A percentile compares a stretch with the other conserved stretches of the same genome.
Evolutionary conservation across 2,888 invertebrate genomes (phyloP).

Genomic region (Drosophila austrosaltans): DNA sequence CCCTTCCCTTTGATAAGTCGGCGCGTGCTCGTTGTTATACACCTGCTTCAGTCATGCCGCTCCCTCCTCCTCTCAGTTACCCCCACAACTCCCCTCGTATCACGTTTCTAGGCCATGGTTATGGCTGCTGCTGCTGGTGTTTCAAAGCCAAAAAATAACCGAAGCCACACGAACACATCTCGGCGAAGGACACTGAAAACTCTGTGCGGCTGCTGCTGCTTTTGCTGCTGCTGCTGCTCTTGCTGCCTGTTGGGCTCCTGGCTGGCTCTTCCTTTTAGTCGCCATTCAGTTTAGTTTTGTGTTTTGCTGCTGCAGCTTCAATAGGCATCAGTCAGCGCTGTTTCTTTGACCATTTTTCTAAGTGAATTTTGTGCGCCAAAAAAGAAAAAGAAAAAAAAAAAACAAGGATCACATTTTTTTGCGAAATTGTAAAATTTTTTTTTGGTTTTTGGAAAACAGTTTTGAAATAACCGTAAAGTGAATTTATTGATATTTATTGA

Average conservation of each 20-base stretch:
- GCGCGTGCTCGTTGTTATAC: slow-evolving; percentile 49
- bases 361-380: slow-evolving; percentile 44
- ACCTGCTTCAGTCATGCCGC: slow-evolving; percentile 10
- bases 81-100: slow-evolving; percentile 11
- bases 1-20: slow-evolving; percentile 31
- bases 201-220: slow-evolving; percentile 31
- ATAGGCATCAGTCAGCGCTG: slow-evolving; percentile 36
- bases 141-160: slow-evolving; percentile 46
- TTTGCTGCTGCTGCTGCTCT: slow-evolving; percentile 19
- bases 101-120: slow-evolving; percentile 76
- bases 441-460: not conserved
- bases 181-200: slow-evolving; percentile 45
- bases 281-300: slow-evolving; percentile 71
- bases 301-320: slow-evolving; percentile 58
- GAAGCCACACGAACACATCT: slow-evolving; percentile 40
- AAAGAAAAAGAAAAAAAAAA: slow-evolving; percentile 9
- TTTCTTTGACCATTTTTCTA: slow-evolving; percentile 16
- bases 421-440: not conserved
- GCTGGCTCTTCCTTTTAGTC: slow-evolving; percentile 25
- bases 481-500: slow-evolving; percentile 37
- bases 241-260: slow-evolving; percentile 47
- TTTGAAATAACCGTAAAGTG: slow-evolving; percentile 26
- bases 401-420: not conserved
- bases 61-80: not conserved
- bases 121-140: slow-evolving; percentile 32